Evolutionary conservation across 2,113 vertebrate species (phyloP), one percentile per base, ranked within the genome.

Genomic region (Ameiurus melas): DNA sequence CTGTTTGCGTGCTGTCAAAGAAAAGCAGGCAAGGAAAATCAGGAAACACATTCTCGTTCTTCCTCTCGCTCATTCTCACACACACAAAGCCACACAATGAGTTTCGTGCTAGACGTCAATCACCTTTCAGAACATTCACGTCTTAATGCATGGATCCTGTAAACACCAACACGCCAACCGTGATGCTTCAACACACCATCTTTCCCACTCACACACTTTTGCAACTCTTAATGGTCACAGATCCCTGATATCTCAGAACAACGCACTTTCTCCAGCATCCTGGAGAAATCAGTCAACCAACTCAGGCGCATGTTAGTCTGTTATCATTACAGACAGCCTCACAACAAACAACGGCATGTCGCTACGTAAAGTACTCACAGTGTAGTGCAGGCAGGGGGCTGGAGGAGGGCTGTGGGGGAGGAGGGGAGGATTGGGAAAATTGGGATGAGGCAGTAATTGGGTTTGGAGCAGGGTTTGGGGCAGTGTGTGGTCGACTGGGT

Each of bases 351-450:
- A 60, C 14, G 43, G 20, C n/a, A 80, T 62, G 70, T 66, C 43
- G 25, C 75, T 71, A 33, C 12, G 92, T 96, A n/a, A 30, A 57
- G 51, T 80, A 96, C 95, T 96, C 95, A 96, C 96, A 94, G 94
- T 96, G 96, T 86, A 94, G 89, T 90, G 93, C 92, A 43, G 87
- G 89, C 91, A 92, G 84, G 78, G 92, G 92, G 79, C 93, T 94
- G 89, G 43, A 81, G 86, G 93, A 92, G 6, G 91, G 91, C 88
- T 94, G 71, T 89, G 90, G 94, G 73, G 93, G 92, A 91, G 92
- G 93, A 88, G 91, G 92, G 55, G 85, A 86, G 53, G 55, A n/a
- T 60, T 77, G 92, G 51, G 53, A 85, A 3, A 9, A 39, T 27
- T 85, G 84, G 70, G 84, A 85, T 20, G 79, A 62, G 79, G 81